These are phyloP conservation scores for Heliconius sara DNA, from an alignment of 2,888 invertebrate genomes.

Conservation along the genomic window DNA sequence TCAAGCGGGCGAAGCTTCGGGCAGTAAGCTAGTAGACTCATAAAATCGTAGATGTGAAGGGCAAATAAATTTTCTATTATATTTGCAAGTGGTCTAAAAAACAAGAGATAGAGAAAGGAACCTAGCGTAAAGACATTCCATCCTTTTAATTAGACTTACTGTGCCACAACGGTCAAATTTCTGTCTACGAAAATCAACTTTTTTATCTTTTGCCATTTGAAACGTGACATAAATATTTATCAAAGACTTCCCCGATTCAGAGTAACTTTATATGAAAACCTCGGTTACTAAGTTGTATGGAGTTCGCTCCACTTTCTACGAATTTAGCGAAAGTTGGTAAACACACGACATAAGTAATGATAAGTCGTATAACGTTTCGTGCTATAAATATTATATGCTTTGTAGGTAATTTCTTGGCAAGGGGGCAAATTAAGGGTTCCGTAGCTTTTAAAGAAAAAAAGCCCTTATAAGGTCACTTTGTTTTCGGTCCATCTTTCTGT, in stretches of 20 bases:
- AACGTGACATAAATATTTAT: constrained; percentile 27
- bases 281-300: constrained; percentile 14
- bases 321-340: constrained; percentile 14
- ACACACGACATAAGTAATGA: constrained; percentile 3
- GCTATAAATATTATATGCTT: background rate
- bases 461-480: too few relatives aligned
- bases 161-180: background rate
- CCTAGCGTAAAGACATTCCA: too few relatives aligned
- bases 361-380: constrained; percentile 11
- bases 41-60: too few relatives aligned
- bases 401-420: background rate
- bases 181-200: background rate
- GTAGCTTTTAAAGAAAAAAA: too few relatives aligned
- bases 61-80: background rate
- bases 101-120: too few relatives aligned
- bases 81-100: background rate
- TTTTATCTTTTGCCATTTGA: constrained; percentile 8
- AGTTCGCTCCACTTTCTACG: constrained; percentile 26
- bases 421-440: too few relatives aligned
- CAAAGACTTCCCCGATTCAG: constrained; percentile 16
- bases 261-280: constrained; percentile 24
- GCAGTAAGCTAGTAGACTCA: too few relatives aligned
- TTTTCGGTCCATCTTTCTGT: too few relatives aligned
- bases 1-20: too few relatives aligned
- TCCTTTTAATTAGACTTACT: background rate